Evolutionary conservation across 2,797 vertebrate species (phyloP).

Genomic region (Lates japonicus): DNA sequence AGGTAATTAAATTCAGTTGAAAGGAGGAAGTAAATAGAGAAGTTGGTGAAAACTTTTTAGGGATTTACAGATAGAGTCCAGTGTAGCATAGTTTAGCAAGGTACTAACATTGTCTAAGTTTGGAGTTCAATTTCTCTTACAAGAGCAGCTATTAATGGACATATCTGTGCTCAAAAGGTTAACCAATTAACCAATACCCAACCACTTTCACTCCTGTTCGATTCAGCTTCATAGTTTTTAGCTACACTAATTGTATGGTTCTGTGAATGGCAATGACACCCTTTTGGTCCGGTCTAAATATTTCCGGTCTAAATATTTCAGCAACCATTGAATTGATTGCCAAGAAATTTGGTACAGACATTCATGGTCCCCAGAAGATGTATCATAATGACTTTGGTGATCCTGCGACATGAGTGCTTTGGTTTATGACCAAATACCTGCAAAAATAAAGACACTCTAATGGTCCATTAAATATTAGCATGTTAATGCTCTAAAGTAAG

Average conservation of each 20-base stretch:
- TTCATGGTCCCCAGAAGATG: neutral
- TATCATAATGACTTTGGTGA: neutral
- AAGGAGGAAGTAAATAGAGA: neutral
- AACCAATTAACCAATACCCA: no score
- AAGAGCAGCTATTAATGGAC: neutral
- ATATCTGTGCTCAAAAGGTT: neutral
- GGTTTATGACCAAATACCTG: no score
- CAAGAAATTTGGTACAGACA: neutral
- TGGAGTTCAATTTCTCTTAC: neutral
- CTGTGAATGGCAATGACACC: neutral
- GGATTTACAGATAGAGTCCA: slow-evolving; percentile 3
- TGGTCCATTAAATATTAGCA: no score
- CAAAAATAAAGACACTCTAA: no score
- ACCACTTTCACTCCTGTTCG: neutral
- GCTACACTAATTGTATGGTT: neutral
- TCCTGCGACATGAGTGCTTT: no score
- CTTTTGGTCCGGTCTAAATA: neutral
- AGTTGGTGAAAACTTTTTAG: neutral
- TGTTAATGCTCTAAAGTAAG: no score
- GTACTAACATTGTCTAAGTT: neutral
- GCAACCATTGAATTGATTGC: neutral
- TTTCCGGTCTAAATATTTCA: neutral
- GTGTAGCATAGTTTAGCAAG: neutral
- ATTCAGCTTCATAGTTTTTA: neutral
- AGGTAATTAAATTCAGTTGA: slow-evolving; percentile 32